phyloP scores from a whole-genome alignment of 2,888 invertebrate species.

The Calliphora vomitoria region DNA sequence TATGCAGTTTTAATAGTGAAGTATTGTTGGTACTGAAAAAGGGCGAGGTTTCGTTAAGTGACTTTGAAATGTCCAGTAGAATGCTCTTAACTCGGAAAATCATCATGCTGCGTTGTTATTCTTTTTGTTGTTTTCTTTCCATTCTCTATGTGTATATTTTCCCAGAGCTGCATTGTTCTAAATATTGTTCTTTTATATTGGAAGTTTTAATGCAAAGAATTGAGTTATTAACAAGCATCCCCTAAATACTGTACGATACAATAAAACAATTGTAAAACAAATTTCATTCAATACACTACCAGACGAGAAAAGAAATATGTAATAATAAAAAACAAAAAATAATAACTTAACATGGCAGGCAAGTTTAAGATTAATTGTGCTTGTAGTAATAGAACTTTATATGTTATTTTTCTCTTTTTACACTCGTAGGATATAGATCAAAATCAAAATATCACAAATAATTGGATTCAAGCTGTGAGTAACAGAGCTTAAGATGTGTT shows the following conservation, averaged over 20 bases:
- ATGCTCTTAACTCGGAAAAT: conserved; percentile 43
- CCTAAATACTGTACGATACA: conserved; percentile 15
- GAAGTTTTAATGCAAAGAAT: background rate
- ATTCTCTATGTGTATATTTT: conserved; percentile 42
- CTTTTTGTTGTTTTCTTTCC: conserved; percentile 16
- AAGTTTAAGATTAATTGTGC: conserved; percentile 30
- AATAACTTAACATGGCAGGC: conserved; percentile 6
- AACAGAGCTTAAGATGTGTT: conserved; percentile 4
- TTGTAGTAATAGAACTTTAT: conserved; percentile 7
- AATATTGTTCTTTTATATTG: conserved; percentile 48
- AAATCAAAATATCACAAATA: conserved; percentile 46
- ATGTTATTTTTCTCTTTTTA: conserved; percentile 20
- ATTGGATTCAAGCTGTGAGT: conserved; percentile 45
- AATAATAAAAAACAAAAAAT: conserved; percentile 5
- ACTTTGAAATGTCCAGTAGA: conserved; percentile 59
- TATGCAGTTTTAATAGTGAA: conserved; percentile 33
- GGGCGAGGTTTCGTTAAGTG: conserved; percentile 61
- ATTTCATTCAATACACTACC: background rate
- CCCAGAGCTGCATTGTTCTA: conserved; percentile 33
- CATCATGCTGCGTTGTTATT: conserved; percentile 34
- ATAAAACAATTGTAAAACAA: background rate
- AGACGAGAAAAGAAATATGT: background rate
- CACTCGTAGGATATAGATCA: background rate
- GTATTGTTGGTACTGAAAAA: conserved; percentile 35
- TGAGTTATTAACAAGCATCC: conserved; percentile 31